Base-by-base conservation (phyloP, 2,888 invertebrate species). In the Sarcophaga subvicina region DNA sequence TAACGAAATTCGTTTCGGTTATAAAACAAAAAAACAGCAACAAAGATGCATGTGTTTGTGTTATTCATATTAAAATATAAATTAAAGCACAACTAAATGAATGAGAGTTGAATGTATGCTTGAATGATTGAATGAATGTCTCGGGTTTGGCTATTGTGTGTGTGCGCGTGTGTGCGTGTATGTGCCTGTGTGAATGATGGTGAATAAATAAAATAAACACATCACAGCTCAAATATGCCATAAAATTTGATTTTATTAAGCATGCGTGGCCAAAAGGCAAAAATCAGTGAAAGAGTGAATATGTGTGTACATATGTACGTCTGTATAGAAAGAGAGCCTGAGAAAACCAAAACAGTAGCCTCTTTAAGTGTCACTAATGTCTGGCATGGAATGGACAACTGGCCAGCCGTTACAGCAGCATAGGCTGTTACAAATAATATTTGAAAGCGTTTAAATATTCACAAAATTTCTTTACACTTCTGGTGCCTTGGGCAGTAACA, bases 191-290 rank as follows among this genome's bases (percentile, higher is more conserved):
- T 12, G 17, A 54, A 54, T 54, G 17, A 54, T 17, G 12, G 17
- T 0, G 70, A 80, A 84, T 70, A 75, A 79, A 75, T 75, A 75
- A 84, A 79, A 80, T 47, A 80, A 80, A 80, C 66, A 80, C 71
- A 80, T 76, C 76, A 71, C 76, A 76, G 45, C 37, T 80, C 71
- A 80, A 80, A 71, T 80, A 45, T 20, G 67, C 64, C 76, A 80
- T 84, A 76, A 84, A 84, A 66, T 84, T 80, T 76, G 66, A 66
- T 80, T 76, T 84, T 84, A 84, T 76, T 76, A 66, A 76, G 25
- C 84, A 80, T 84, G 84, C 84, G 84, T 80, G 80, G 71, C 84
- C 80, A 71, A 47, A 76, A 27, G 76, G 66, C n/a, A 45, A 37
- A 37, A 45, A 17, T 11, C 20, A n/a, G 17, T 14, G 37, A 27